These are phyloP conservation scores for Coracias cyanogaster DNA, from an alignment of 2,797 vertebrate species.

Conservation along the genomic window DNA sequence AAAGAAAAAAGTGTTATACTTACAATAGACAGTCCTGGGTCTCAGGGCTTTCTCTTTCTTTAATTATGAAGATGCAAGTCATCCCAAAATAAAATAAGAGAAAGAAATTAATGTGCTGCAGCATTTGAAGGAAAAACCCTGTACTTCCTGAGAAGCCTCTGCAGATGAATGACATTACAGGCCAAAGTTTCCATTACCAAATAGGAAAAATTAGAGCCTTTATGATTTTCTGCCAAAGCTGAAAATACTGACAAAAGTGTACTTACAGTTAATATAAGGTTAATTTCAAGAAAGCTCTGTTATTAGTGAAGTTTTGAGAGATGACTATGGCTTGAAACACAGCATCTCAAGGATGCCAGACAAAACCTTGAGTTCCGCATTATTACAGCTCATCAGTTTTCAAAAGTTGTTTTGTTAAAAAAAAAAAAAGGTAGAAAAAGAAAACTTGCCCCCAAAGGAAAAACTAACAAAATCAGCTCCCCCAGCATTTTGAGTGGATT, in stretches of 20 bases:
- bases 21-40: constrained; percentile 24
- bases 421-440: not conserved
- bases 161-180: constrained; percentile 5
- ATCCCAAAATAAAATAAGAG: constrained; percentile 72
- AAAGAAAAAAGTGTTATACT: constrained; percentile 45
- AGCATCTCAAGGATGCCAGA: not conserved
- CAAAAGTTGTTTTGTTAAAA: no score
- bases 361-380: not conserved
- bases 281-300: not conserved
- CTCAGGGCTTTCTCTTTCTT: constrained; percentile 53
- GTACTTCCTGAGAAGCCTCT: constrained; percentile 3
- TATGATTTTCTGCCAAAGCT: constrained; percentile 46
- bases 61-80: constrained; percentile 61
- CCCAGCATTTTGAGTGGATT: not conserved
- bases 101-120: constrained; percentile 58
- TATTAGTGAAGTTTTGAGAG: not conserved
- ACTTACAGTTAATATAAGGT: not conserved
- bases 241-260: not conserved
- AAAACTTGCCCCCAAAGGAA: not conserved
- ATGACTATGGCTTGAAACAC: not conserved
- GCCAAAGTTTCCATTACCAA: not conserved
- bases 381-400: not conserved
- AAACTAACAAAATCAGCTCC: not conserved
- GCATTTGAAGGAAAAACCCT: not conserved
- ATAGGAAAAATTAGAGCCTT: constrained; percentile 30